Evolutionary conservation across 2,888 invertebrate species (phyloP).

Genomic region (Trimorus sp.): DNA sequence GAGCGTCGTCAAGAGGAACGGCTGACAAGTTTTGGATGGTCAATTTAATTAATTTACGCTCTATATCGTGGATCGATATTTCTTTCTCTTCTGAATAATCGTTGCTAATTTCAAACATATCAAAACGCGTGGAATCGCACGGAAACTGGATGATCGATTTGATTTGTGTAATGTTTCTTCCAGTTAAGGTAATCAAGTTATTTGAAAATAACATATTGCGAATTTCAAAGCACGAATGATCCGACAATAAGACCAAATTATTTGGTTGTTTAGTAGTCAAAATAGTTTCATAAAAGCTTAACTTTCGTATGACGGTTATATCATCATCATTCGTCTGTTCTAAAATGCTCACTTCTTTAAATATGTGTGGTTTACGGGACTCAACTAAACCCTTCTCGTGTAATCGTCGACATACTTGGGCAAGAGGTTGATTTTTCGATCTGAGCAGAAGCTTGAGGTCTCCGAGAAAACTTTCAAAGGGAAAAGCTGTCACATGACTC

Average conservation of each 20-base stretch:
- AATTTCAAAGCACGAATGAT: slow-evolving; percentile 5
- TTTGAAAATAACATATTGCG: not conserved
- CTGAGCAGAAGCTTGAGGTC: not conserved
- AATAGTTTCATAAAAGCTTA: not conserved
- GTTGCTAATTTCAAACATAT: not conserved
- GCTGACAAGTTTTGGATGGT: too few species aligned
- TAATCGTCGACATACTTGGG: slow-evolving; percentile 21
- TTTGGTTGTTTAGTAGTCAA: too few species aligned
- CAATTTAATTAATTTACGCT: too few species aligned
- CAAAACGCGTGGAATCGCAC: not conserved
- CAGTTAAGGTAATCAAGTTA: not conserved
- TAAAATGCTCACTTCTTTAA: not conserved
- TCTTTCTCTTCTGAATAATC: too few species aligned
- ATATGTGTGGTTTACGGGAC: not conserved
- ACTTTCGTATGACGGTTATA: not conserved
- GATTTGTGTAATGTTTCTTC: not conserved
- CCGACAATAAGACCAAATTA: not conserved
- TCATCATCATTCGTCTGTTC: not conserved
- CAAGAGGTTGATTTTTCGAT: slow-evolving; percentile 6
- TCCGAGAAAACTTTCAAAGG: slow-evolving; percentile 23
- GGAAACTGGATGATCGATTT: slow-evolving; percentile 1
- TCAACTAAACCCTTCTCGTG: slow-evolving; percentile 6
- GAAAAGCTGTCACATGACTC: slow-evolving; percentile 19
- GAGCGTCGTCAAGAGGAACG: too few species aligned
- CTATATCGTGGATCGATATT: too few species aligned